Conservation (phyloP, 2,888 invertebrate species). For the Rhamnusium bicolor region DNA sequence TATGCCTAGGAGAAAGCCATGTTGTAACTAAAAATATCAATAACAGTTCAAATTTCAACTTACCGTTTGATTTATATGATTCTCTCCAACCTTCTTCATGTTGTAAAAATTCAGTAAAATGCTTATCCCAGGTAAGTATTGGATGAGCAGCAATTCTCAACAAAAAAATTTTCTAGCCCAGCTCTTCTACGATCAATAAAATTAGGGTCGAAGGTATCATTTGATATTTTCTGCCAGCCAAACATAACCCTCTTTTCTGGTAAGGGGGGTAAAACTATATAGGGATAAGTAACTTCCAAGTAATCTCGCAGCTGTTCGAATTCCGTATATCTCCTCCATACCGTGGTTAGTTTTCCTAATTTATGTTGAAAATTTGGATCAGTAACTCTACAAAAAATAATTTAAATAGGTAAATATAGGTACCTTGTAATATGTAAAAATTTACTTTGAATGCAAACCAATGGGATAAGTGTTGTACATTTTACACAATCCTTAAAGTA, state of each 20-base stretch:
- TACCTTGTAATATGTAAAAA: conserved; percentile 9
- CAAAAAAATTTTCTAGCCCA: conserved; percentile 86
- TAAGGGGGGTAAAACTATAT: conserved; percentile 84
- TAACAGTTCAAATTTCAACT: not conserved
- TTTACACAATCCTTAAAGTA: conserved; percentile 32
- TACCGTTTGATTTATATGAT: conserved; percentile 82
- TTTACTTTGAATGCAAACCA: conserved; percentile 31
- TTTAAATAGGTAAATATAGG: not conserved
- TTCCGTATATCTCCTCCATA: conserved; percentile 88
- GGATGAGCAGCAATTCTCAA: conserved; percentile 84
- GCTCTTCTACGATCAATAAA: conserved; percentile 88
- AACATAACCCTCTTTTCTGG: conserved; percentile 85
- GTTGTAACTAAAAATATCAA: too few species aligned
- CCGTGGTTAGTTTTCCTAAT: conserved; percentile 77
- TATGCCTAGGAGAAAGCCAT: too few species aligned
- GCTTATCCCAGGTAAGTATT: conserved; percentile 80
- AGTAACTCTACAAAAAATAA: conserved; percentile 74
- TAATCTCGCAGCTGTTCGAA: conserved; percentile 87
- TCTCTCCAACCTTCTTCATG: conserved; percentile 87
- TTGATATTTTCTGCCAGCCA: conserved; percentile 84
- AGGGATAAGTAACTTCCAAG: conserved; percentile 85
- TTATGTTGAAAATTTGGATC: conserved; percentile 76
- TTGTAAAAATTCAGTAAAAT: conserved; percentile 85
- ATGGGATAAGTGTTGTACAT: conserved; percentile 35
- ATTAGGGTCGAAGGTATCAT: conserved; percentile 88